These are phyloP conservation scores for Notothenia rossii DNA, from an alignment of 2,113 vertebrate species.

Conservation along the genomic window DNA sequence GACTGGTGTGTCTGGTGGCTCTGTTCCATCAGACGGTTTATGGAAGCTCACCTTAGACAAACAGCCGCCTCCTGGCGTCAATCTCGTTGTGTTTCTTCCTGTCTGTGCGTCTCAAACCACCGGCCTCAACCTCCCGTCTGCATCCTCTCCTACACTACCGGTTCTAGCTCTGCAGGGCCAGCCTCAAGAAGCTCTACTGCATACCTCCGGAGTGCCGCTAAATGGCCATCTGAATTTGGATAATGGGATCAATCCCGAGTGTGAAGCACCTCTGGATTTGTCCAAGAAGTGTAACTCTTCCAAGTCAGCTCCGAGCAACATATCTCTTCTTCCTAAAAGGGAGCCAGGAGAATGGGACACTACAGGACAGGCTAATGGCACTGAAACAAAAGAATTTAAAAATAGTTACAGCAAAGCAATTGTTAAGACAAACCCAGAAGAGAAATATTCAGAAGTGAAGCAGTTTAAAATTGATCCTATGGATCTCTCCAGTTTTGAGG, in stretches of 20 bases:
- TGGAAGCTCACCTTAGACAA: slow-evolving; percentile 77
- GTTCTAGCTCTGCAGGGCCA: slow-evolving; percentile 16
- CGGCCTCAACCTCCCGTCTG: slow-evolving; percentile 9
- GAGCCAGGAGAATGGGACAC: slow-evolving; percentile 49
- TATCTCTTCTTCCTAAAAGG: slow-evolving; percentile 35
- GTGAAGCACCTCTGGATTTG: slow-evolving; percentile 64
- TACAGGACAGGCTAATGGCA: slow-evolving; percentile 8
- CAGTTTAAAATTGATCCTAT: background rate
- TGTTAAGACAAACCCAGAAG: background rate
- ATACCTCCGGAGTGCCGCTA: background rate
- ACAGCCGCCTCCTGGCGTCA: slow-evolving; percentile 60
- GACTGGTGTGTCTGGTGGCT: background rate
- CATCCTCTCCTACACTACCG: slow-evolving; percentile 9
- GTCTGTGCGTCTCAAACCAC: slow-evolving; percentile 32
- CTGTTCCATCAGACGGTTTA: slow-evolving; percentile 18
- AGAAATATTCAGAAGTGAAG: background rate
- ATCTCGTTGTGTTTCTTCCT: slow-evolving; percentile 78
- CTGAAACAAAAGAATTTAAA: background rate
- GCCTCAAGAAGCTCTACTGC: background rate
- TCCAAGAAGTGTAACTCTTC: slow-evolving; percentile 44
- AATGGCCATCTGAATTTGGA: slow-evolving; percentile 30
- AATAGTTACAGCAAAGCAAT: background rate
- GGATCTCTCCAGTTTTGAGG: background rate
- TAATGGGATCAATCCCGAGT: background rate
- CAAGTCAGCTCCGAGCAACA: background rate